Base-by-base conservation (phyloP, 2,888 invertebrate species). In the Selenia dentaria region DNA sequence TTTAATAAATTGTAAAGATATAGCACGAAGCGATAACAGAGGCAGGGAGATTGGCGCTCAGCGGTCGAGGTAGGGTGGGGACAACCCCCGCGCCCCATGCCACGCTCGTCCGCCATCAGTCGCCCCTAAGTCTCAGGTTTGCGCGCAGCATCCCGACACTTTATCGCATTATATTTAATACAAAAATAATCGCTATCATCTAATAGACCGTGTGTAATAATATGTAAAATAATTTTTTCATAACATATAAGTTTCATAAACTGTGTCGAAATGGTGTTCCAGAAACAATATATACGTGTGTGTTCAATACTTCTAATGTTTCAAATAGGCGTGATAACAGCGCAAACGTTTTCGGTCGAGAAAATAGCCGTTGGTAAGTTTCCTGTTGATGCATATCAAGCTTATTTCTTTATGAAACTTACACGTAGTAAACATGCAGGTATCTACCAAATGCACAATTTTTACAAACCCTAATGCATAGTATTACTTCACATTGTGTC, bases 121-220 rank as follows among this genome's bases (percentile, higher is more conserved):
- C 79, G 89, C 80, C 85, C 82, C 82, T 70, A 80, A 86, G 88
- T 86, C 87, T 82, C 83, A 85, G 85, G 83, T 86, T 87, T 80
- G 87, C 74, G 73, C 87, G 74, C 86, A 88, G 85, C 87, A 87
- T 87, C 83, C 79, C 70, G 62, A 62, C 69, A 57, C 60, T 71
- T 74, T 73, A 73, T 65, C 71, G 63, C 55, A 46, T 65, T 41
- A 20, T 48, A 46, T 54, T 32, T 33, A 37, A 25, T 32, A 39
- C 38, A 44, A 58, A 22, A 57, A 53, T 53, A 43, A 27, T 35
- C 50, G 18, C 43, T 50, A 54, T 33, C 33, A 66, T 25, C 10
- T 20, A 9, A 37, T 54, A 62, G 54, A 52, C 53, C 53, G 40
- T 36, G 39, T 20, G 9, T 40, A 35, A 31, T 38, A 37, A 37